These are phyloP conservation scores for Sthenelais limicola DNA, from an alignment of 2,888 invertebrate species.

Conservation along the genomic window DNA sequence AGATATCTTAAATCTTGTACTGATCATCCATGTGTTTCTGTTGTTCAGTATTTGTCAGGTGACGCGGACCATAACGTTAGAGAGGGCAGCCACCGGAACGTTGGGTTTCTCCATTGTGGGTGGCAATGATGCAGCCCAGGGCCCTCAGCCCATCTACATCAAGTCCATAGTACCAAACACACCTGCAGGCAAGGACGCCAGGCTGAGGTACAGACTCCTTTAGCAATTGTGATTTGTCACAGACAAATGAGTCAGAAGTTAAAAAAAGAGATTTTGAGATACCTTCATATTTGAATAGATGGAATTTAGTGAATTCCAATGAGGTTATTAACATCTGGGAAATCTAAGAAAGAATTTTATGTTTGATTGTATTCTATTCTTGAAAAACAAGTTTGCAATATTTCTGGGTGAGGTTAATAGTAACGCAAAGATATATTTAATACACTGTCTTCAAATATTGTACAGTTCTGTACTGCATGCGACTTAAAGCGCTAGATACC, in stretches of 20 bases:
- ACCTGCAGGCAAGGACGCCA: constrained; percentile 71
- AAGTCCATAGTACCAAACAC: constrained; percentile 73
- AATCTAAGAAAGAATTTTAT: too few species aligned
- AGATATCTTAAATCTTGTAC: too few species aligned
- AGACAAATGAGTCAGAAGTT: too few species aligned
- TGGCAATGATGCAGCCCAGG: constrained; percentile 71
- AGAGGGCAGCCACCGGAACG: constrained; percentile 69
- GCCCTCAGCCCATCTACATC: constrained; percentile 73
- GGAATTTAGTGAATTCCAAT: not conserved
- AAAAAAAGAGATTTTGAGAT: too few species aligned
- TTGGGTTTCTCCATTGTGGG: constrained; percentile 75
- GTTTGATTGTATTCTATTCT: too few species aligned
- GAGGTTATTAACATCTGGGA: not conserved
- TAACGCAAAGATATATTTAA: too few species aligned
- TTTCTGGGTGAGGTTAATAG: too few species aligned
- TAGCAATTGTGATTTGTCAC: not conserved
- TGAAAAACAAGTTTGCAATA: too few species aligned
- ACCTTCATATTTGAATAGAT: too few species aligned
- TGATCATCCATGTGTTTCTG: too few species aligned
- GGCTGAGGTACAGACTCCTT: constrained; percentile 59
- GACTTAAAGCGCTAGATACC: too few species aligned
- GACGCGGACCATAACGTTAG: constrained; percentile 70
- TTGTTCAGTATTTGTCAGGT: constrained; percentile 69
- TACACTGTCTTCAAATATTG: too few species aligned
- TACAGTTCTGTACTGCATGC: not conserved